Evolutionary conservation across 2,888 invertebrate genomes (phyloP).

Genomic region (Ceratothoa steindachneri): DNA sequence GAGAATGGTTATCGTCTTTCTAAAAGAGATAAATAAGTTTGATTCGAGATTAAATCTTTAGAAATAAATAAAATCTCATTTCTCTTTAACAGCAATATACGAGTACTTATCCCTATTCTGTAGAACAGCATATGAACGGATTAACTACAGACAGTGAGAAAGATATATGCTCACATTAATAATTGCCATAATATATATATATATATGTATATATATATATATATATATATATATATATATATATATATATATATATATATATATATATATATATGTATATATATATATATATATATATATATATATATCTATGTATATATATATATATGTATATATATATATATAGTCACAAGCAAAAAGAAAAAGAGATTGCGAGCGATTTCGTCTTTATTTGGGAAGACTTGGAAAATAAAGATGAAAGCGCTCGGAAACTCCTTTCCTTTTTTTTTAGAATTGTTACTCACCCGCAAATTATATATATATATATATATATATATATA

Average conservation of each 20-base stretch:
- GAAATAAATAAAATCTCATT: no score
- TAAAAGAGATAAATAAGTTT: no score
- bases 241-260: background rate
- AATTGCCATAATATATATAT: background rate
- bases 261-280: background rate
- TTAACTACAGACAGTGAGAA: background rate
- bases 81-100: background rate
- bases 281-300: background rate
- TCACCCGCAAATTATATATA: background rate
- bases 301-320: no score
- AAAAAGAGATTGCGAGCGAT: no score
- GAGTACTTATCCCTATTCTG: background rate
- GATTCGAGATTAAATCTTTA: no score
- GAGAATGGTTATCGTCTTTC: no score
- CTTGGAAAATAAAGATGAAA: no score
- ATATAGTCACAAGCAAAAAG: no score
- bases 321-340: no score
- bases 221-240: background rate
- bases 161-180: background rate
- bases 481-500: background rate
- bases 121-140: background rate
- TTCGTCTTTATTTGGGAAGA: no score
- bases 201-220: background rate
- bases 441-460: background rate
- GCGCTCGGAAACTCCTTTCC: no score